phyloP scores from a whole-genome alignment of 1,140 invertebrate species.

The Heliconius melpomene region DNA sequence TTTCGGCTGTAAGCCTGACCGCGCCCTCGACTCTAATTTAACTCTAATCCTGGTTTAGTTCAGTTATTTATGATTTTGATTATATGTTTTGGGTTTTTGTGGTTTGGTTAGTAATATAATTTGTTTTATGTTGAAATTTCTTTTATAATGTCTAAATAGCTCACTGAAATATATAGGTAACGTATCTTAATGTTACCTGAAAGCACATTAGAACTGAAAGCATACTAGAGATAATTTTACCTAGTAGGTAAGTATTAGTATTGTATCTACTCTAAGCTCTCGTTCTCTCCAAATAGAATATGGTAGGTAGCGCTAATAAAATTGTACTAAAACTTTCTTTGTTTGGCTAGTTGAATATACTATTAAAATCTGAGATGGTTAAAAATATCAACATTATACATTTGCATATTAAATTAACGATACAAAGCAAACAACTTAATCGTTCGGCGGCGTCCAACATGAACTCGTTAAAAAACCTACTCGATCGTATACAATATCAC shows the following conservation, averaged over 20 bases:
- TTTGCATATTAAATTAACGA: constrained; percentile 20
- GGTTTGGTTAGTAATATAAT: not conserved
- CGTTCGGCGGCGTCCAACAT: constrained; percentile 15
- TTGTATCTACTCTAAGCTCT: no score
- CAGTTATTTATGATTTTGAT: constrained; percentile 66
- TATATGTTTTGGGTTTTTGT: not conserved
- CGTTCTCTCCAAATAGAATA: no score
- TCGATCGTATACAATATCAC: constrained; percentile 69
- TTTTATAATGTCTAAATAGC: no score
- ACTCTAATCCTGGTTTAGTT: constrained; percentile 76
- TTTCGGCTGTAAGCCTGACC: constrained; percentile 70
- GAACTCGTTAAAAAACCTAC: constrained; percentile 53
- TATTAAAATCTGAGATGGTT: not conserved
- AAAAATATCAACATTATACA: not conserved
- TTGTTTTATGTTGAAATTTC: not conserved
- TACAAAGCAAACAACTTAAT: constrained; percentile 42
- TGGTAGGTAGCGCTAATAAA: no score
- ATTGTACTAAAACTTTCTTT: no score
- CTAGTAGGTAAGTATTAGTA: no score
- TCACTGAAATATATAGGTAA: no score
- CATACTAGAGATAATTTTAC: no score
- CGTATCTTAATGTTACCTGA: no score
- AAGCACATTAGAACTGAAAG: no score
- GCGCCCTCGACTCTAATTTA: constrained; percentile 70
- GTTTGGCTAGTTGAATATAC: not conserved